Base-by-base conservation (phyloP, 2,888 invertebrate genomes). In the Drosophila rubida region DNA sequence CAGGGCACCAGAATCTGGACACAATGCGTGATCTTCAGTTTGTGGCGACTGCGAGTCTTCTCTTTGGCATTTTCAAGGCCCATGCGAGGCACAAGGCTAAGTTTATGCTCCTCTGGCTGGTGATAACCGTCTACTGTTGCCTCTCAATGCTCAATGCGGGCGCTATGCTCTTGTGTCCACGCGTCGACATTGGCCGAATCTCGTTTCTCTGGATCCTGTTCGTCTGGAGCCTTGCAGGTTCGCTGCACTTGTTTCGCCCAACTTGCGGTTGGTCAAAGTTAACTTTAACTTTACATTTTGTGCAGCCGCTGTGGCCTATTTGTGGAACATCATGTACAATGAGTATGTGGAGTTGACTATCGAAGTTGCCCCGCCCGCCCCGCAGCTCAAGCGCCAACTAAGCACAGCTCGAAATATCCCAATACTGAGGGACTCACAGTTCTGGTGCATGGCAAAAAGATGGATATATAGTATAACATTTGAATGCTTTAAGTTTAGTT, bases 301-400 rank as follows among this genome's bases (percentile, higher is more conserved):
- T 49, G 1, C 13, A 78, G 80, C 4, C 27, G 4, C 25, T 13
- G 61, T 64, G n/a, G 27, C 44, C 1, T 32, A 42, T n/a, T 19
- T 67, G 30, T 42, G 65, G 59, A 46, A 54, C 13, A 44, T 60
- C 35, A 71, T 80, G 37, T 75, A 80, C 57, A 60, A 41, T 16
- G 42, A 42, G 11, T 74, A 68, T 44, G 74, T 66, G 7, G 41
- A 44, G 4, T 19, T 53, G 13, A 64, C 41, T 7, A 11, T 61
- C 25, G 61, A 27, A 14, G 11, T 22, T 6, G 50, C n/a, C 0
- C 54, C 32, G 6, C 25, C 25, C 14, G 51, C 4, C 11, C 0
- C 14, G 5, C 8, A 32, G 11, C 27, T 13, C 11, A 16, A 19
- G 46, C 39, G 6, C 9, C 11, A 5, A 5, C 14, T 16, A 23